phyloP scores from a whole-genome alignment of 2,797 vertebrate genomes.

The Macroramphosus scolopax region DNA sequence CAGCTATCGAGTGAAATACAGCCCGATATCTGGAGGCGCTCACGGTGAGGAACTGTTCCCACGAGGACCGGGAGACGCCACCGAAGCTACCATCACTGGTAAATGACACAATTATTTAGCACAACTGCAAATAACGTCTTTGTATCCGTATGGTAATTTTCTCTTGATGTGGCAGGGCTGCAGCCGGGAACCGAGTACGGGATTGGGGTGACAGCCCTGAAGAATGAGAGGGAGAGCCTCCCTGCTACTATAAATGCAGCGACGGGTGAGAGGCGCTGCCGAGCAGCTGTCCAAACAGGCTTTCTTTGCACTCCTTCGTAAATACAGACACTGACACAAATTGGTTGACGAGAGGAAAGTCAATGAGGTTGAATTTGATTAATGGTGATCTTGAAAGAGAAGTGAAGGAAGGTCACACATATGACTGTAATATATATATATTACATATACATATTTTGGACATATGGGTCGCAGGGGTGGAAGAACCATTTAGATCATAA shows the following conservation, averaged over 20 bases:
- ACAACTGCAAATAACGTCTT: no score
- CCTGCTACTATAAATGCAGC: conserved; percentile 89
- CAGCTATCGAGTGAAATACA: conserved; percentile 88
- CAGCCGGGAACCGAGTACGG: conserved; percentile 93
- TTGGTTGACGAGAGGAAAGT: no score
- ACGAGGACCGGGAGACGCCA: conserved; percentile 76
- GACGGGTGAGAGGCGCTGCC: conserved; percentile 82
- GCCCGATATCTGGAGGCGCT: conserved; percentile 86
- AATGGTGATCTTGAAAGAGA: no score
- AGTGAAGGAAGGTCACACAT: no score
- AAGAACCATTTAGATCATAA: no score
- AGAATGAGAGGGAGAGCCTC: conserved; percentile 86
- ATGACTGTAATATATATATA: no score
- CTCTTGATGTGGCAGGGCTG: conserved; percentile 73
- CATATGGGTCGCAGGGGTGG: no score
- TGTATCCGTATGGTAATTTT: background rate
- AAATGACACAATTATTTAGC: conserved; percentile 15
- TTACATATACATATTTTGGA: no score
- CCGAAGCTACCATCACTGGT: conserved; percentile 86
- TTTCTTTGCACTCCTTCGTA: conserved; percentile 8
- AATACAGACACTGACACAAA: conserved; percentile 9
- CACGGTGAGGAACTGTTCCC: conserved; percentile 85
- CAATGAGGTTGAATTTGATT: no score
- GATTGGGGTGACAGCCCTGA: conserved; percentile 90
- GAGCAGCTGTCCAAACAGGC: conserved; percentile 38